Base-by-base conservation (phyloP, 2,888 invertebrate genomes). In the Lomographa bimaculata region DNA sequence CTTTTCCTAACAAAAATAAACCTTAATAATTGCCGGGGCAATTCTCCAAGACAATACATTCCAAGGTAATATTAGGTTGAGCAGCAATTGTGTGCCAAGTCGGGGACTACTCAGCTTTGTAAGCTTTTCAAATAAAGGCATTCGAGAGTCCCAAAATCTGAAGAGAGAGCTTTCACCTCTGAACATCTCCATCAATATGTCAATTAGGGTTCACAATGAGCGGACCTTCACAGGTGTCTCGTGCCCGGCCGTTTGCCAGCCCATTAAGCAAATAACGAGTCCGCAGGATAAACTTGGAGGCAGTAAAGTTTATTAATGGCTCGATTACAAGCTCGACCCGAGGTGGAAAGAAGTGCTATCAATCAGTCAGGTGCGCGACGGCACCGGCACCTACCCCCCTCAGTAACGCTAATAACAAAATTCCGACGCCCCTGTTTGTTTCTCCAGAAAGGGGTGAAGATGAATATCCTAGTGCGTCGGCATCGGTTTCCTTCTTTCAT, bases 251-350 rank as follows among this genome's bases (percentile, higher is more conserved):
- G 79, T 81, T 85, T 83, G 77, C 81, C 77, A 82, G 82, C 74
- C 83, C 84, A 87, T 89, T 89, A 87, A 82, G 73, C 83, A 83
- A 85, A 84, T 82, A 87, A 87, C 81, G 82, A 86, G 81, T 84
- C 82, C 81, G 61, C 75, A 81, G 79, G 82, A 84, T 85, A 82
- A 84, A 86, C 82, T 86, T 80, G 71, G 77, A 82, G 81, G 89
- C 81, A 82, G 84, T 87, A 87, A 87, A 87, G 76, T 89, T 89
- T 89, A 89, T 89, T 87, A 89, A 89, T 89, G 87, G 83, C 86
- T 83, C 89, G 89, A 89, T 89, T 89, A 89, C 87, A 85, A 83
- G 84, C 87, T 85, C 86, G 86, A 83, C 85, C 87, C 87, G 82
- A 84, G 84, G 85, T 80, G 79, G 83, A 89, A 89, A 89, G 89